A percentile compares a stretch with the other conserved stretches of the same genome.
Conservation (phyloP, 2,888 invertebrate genomes). For the Protophormia terraenovae region DNA sequence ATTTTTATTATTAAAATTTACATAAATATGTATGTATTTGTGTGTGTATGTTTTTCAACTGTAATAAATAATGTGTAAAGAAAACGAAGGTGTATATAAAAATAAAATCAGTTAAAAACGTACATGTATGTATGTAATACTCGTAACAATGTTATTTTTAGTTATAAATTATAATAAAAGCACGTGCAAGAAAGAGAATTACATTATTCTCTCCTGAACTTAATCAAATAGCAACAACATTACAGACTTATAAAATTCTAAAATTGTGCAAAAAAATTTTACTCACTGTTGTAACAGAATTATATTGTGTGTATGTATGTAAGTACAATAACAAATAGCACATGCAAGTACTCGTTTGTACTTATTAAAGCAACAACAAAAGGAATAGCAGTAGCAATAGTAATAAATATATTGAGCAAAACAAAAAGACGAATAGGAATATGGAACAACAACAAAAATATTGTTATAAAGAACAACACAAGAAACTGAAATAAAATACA, state of each 20-base stretch:
- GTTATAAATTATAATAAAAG: conserved; percentile 30
- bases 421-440: conserved; percentile 45
- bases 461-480: neutral
- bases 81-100: neutral
- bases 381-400: neutral
- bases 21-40: neutral
- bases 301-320: neutral
- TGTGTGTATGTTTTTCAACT: neutral
- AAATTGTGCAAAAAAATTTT: conserved; percentile 75
- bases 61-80: neutral
- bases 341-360: neutral
- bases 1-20: neutral
- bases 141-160: conserved; percentile 9
- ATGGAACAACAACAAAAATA: conserved; percentile 15
- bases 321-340: neutral
- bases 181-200: conserved; percentile 30
- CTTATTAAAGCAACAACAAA: neutral
- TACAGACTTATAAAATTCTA: too few species aligned
- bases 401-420: conserved; percentile 55
- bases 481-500: conserved; percentile 3
- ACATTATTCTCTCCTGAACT: neutral
- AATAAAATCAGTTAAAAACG: neutral
- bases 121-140: too few species aligned
- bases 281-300: conserved; percentile 6
- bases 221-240: too few species aligned